Conservation (phyloP, 2,888 invertebrate genomes). For the Adela reaumurella region DNA sequence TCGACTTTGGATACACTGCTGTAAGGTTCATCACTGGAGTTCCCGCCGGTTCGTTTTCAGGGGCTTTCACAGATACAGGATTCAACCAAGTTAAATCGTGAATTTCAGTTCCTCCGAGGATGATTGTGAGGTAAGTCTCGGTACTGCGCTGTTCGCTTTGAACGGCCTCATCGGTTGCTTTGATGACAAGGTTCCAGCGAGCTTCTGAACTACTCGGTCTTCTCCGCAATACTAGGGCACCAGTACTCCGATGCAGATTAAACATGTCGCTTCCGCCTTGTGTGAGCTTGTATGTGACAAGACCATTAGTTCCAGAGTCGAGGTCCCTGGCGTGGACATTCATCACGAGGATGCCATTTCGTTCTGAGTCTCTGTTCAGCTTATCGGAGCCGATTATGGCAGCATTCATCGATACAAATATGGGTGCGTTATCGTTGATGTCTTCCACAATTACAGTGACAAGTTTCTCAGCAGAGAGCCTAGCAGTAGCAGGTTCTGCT, state of each 20-base stretch:
- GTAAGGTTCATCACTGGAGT: slow-evolving; percentile 79
- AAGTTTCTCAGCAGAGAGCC: slow-evolving; percentile 84
- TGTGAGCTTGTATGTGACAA: slow-evolving; percentile 86
- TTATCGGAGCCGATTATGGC: slow-evolving; percentile 68
- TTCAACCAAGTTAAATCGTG: slow-evolving; percentile 62
- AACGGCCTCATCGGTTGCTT: slow-evolving; percentile 90
- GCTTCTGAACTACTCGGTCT: slow-evolving; percentile 61
- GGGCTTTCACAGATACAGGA: slow-evolving; percentile 71
- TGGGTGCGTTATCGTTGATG: slow-evolving; percentile 89
- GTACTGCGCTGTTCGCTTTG: slow-evolving; percentile 83
- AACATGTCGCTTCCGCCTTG: slow-evolving; percentile 77
- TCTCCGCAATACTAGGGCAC: slow-evolving; percentile 65
- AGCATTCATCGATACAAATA: slow-evolving; percentile 88
- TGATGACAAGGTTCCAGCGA: slow-evolving; percentile 77
- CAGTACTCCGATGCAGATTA: slow-evolving; percentile 75
- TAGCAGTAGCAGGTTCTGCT: slow-evolving; percentile 67
- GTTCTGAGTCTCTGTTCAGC: slow-evolving; percentile 45
- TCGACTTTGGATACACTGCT: slow-evolving; percentile 63
- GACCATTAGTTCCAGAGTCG: slow-evolving; percentile 88
- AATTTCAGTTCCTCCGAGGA: slow-evolving; percentile 61
- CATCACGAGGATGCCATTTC: slow-evolving; percentile 67
- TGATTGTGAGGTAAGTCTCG: slow-evolving; percentile 81
- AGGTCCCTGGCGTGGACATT: slow-evolving; percentile 79
- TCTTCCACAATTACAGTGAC: slow-evolving; percentile 92
- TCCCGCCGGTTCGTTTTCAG: slow-evolving; percentile 86